phyloP scores from a whole-genome alignment of 1,140 invertebrate species.

The Eufriesea mexicana region DNA sequence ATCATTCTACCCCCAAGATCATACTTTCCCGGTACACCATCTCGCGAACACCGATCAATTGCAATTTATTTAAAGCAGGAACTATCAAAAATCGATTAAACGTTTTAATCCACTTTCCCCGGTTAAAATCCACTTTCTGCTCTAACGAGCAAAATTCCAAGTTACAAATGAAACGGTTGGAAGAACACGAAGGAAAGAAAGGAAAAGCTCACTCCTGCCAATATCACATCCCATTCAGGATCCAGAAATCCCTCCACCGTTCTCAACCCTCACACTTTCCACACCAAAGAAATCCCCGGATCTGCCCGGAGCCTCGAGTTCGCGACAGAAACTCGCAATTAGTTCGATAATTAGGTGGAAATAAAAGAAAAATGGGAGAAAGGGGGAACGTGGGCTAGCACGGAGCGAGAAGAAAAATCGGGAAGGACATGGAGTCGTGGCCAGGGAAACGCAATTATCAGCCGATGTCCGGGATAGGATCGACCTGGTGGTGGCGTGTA shows the following conservation, averaged over 20 bases:
- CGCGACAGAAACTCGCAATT: slow-evolving; percentile 37
- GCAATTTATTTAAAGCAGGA: no score
- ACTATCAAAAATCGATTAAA: no score
- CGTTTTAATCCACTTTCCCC: no score
- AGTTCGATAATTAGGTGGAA: slow-evolving; percentile 31
- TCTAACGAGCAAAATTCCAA: no score
- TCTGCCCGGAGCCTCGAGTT: neutral
- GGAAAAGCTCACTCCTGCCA: neutral
- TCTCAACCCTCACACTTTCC: neutral
- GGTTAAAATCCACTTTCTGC: no score
- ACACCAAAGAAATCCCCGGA: neutral
- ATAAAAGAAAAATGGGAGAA: neutral
- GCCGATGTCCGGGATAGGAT: slow-evolving; percentile 17
- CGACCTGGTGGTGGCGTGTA: slow-evolving; percentile 25
- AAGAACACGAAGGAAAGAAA: no score
- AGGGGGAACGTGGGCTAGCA: neutral
- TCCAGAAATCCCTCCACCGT: neutral
- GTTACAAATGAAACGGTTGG: no score
- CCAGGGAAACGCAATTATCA: slow-evolving; percentile 33
- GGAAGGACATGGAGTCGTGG: neutral
- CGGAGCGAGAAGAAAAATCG: neutral
- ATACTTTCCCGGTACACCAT: no score
- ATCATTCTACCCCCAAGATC: no score
- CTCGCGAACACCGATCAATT: no score
- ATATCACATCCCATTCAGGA: no score